A percentile compares a stretch with the other conserved stretches of the same genome.
Evolutionary conservation across 2,888 invertebrate species (phyloP).

Genomic region (Andrena hattorfiana): DNA sequence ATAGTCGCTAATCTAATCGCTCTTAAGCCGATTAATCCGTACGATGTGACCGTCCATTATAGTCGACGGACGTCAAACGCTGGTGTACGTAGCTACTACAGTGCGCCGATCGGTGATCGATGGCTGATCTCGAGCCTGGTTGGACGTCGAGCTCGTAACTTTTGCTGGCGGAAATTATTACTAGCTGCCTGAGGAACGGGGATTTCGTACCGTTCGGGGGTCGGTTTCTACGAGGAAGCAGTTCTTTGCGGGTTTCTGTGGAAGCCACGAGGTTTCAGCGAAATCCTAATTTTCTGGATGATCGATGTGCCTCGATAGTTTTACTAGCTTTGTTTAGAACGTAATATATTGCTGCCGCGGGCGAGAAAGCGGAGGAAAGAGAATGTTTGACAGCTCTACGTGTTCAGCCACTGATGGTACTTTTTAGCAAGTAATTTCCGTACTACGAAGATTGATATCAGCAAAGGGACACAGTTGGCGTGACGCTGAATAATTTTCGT

Average conservation of each 20-base stretch:
- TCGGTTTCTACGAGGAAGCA: neutral
- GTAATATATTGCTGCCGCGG: neutral
- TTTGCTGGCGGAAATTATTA: neutral
- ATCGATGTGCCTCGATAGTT: neutral
- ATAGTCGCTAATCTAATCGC: conserved; percentile 70
- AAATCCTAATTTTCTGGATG: neutral
- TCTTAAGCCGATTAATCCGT: conserved; percentile 69
- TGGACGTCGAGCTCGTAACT: conserved; percentile 6
- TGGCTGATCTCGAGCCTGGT: neutral
- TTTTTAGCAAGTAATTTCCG: conserved; percentile 12
- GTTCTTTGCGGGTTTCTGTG: neutral
- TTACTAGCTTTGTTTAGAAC: conserved; percentile 8
- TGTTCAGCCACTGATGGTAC: neutral
- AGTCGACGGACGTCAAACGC: neutral
- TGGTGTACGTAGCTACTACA: neutral
- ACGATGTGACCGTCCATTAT: neutral
- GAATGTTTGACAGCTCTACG: neutral
- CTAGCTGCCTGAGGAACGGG: neutral
- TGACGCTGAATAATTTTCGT: conserved; percentile 33
- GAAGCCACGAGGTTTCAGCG: neutral
- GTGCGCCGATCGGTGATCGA: conserved; percentile 7
- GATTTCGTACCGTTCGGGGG: neutral
- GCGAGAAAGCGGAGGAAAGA: neutral
- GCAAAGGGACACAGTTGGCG: conserved; percentile 22
- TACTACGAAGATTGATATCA: conserved; percentile 5